Conservation (phyloP, 2,888 invertebrate species). For the Peribatodes rhomboidaria region DNA sequence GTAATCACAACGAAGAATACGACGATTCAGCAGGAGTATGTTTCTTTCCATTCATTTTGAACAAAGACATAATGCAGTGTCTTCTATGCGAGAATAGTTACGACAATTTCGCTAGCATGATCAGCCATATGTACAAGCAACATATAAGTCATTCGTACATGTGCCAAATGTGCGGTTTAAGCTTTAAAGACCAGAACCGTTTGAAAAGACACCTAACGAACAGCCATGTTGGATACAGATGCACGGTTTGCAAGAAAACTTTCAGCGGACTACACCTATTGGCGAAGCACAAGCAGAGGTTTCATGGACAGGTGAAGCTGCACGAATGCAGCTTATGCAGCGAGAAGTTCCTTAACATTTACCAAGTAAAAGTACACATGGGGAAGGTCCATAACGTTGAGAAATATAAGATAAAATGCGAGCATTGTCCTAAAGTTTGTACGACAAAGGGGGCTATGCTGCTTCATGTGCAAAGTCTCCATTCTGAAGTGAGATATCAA, state of each 20-base stretch:
- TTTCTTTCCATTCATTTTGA: conserved; percentile 68
- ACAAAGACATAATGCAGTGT: conserved; percentile 62
- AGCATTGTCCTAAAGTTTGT: conserved; percentile 75
- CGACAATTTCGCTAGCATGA: conserved; percentile 67
- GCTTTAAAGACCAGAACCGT: conserved; percentile 65
- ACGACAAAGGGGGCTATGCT: conserved; percentile 83
- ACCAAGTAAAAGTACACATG: conserved; percentile 73
- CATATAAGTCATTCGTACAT: conserved; percentile 67
- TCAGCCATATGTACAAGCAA: conserved; percentile 72
- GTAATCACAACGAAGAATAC: conserved; percentile 60
- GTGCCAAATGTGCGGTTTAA: conserved; percentile 71
- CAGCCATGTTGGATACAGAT: conserved; percentile 62
- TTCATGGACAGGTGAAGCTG: conserved; percentile 61
- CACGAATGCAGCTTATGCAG: conserved; percentile 66
- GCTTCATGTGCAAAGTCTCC: conserved; percentile 82
- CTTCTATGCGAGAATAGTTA: conserved; percentile 61
- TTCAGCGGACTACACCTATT: conserved; percentile 68
- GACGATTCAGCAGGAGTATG: conserved; percentile 59
- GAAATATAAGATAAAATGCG: conserved; percentile 70
- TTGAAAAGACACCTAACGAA: conserved; percentile 67
- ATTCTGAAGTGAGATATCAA: conserved; percentile 66
- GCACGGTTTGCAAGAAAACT: conserved; percentile 74
- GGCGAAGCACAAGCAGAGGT: conserved; percentile 63
- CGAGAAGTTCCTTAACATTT: conserved; percentile 59
- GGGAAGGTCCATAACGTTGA: conserved; percentile 75